phyloP scores from a whole-genome alignment of 2,113 vertebrate genomes.

The Tichodroma muraria region DNA sequence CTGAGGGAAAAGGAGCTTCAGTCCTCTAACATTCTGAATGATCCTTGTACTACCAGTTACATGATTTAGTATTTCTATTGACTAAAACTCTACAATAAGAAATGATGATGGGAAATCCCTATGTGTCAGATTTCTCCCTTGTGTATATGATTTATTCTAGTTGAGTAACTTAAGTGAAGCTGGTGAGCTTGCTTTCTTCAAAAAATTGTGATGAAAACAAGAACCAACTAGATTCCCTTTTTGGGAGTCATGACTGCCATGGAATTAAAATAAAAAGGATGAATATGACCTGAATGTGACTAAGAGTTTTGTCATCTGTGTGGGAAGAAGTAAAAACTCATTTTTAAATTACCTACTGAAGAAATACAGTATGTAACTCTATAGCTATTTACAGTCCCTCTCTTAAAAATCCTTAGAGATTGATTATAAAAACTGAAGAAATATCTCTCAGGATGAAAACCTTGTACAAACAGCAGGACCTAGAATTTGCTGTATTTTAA shows the following conservation, averaged over 20 bases:
- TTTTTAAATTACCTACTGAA: slow-evolving; percentile 5
- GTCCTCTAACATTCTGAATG: neutral
- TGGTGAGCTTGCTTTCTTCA: neutral
- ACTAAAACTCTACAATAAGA: neutral
- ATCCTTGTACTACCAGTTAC: neutral
- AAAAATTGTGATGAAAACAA: neutral
- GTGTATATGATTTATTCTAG: neutral
- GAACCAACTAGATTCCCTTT: neutral
- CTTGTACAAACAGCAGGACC: neutral
- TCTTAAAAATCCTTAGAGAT: neutral
- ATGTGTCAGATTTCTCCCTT: neutral
- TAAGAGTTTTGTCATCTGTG: neutral
- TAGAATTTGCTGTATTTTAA: neutral
- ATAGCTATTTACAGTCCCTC: neutral
- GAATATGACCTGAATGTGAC: neutral
- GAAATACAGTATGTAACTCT: neutral
- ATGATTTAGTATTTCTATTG: neutral
- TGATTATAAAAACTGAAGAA: neutral
- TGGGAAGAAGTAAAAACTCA: slow-evolving; percentile 5
- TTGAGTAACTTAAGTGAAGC: neutral
- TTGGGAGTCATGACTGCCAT: neutral
- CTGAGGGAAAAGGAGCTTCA: neutral
- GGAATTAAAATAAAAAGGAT: neutral
- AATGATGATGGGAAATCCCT: neutral
- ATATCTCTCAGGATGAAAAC: neutral